Conservation (phyloP, 1,140 invertebrate species). For the Drosophila suzukii region DNA sequence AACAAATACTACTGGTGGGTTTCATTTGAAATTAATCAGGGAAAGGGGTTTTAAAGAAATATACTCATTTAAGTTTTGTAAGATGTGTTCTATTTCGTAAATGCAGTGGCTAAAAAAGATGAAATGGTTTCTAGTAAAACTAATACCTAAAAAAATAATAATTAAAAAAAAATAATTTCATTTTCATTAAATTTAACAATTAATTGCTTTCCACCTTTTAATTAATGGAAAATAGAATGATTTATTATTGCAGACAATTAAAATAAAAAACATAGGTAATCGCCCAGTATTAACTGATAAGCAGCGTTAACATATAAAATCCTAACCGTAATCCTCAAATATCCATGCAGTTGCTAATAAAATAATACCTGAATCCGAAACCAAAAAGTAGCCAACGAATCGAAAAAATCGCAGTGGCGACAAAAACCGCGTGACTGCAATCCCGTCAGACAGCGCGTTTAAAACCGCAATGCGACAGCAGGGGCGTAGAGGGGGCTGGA, state of each 20-base stretch:
- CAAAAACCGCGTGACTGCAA: slow-evolving; percentile 26
- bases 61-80: too few species aligned
- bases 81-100: too few species aligned
- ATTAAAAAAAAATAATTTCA: too few species aligned
- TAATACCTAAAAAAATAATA: too few species aligned
- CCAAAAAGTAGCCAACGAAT: slow-evolving; percentile 5
- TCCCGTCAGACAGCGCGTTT: slow-evolving; percentile 24
- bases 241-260: background rate
- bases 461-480: slow-evolving; percentile 40
- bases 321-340: slow-evolving; percentile 20
- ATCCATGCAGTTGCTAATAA: slow-evolving; percentile 1
- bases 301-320: slow-evolving; percentile 23
- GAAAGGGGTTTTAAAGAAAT: too few species aligned
- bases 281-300: slow-evolving; percentile 13
- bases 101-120: too few species aligned
- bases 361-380: slow-evolving; percentile 7
- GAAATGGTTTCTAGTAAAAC: too few species aligned
- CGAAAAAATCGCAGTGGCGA: slow-evolving; percentile 24
- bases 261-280: background rate
- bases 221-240: background rate
- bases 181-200: too few species aligned
- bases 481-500: background rate
- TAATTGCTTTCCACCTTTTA: background rate
- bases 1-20: background rate
- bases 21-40: background rate